A percentile compares a stretch with the other conserved stretches of the same genome.
These are phyloP conservation scores for Spodoptera frugiperda DNA, from an alignment of 1,140 invertebrate genomes.

Conservation along the genomic window DNA sequence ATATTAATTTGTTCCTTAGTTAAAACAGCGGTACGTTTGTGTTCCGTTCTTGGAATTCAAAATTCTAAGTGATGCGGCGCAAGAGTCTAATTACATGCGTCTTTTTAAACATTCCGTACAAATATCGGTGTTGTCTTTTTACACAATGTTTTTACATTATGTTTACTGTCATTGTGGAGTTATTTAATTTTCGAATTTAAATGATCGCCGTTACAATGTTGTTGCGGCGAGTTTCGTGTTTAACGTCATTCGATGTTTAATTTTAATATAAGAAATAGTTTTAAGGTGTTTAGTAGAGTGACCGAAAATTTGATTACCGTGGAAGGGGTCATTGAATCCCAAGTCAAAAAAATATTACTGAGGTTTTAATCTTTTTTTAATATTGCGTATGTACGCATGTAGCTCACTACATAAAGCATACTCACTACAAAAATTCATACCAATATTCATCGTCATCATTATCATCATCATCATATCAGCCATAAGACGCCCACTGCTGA, in stretches of 20 bases:
- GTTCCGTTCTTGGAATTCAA: background rate
- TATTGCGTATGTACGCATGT: too few relatives aligned
- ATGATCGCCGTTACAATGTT: conserved; percentile 7
- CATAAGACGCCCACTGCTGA: too few relatives aligned
- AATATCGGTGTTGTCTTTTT: conserved; percentile 1
- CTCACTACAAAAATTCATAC: too few relatives aligned
- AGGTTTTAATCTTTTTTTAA: too few relatives aligned
- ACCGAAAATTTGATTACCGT: too few relatives aligned
- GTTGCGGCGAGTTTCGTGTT: background rate
- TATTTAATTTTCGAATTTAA: conserved; percentile 7
- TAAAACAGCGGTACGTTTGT: background rate
- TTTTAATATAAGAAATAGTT: background rate
- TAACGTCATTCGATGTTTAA: background rate
- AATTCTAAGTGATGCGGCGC: background rate
- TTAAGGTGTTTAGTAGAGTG: too few relatives aligned
- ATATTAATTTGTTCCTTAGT: background rate
- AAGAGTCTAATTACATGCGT: conserved; percentile 9
- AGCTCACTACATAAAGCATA: too few relatives aligned
- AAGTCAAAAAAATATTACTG: too few relatives aligned
- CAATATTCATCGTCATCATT: too few relatives aligned
- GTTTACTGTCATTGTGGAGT: background rate
- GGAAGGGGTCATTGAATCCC: too few relatives aligned
- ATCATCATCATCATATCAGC: too few relatives aligned
- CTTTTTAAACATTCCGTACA: conserved; percentile 13
- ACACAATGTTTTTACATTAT: background rate